Base-by-base conservation (phyloP, 2,797 vertebrate genomes). In the Acomys russatus region DNA sequence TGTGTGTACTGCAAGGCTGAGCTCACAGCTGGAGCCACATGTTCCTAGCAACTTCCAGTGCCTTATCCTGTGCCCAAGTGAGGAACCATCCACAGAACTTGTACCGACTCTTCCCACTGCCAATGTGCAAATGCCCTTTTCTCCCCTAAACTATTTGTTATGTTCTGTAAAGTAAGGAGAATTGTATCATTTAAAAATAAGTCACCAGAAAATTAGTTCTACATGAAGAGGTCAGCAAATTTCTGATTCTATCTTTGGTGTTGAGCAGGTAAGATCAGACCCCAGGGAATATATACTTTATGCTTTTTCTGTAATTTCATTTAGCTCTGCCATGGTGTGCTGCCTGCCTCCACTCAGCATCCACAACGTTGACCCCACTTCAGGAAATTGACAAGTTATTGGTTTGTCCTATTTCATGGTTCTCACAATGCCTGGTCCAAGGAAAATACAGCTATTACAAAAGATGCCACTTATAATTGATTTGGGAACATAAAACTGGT, bases 401-500 rank as follows among this genome's bases (percentile, higher is more conserved):
- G 79, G 33, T n/a, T 8, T 91, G 23, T n/a, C 33, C 96, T 95
- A 73, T 73, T 30, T 87, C 95, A 96, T 0, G 44, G 38, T 96
- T 98, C 94, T 74, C 73, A 54, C 9, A 77, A 64, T 95, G 73
- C 63, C 1, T 23, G 92, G 9, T 96, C 73, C 92, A 97, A 89
- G 20, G 94, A 95, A 90, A 95, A 85, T 38, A 76, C 74, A 91
- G 95, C 49, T 88, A 30, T 92, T 92, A 73, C 83, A 94, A 97
- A 80, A 80, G 91, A 79, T 95, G 98, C 0, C 0, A 54, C 94
- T 97, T 97, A 84, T 97, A 94, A 97, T 97, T 98, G 97, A 97
- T 97, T 98, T 97, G 95, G 94, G 93, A 95, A 97, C 96, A 78
- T 95, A 95, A 94, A 90, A 49, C 86, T 83, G 97, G 87, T 97